Base-by-base conservation (phyloP, 2,797 vertebrate species). In the Takifugu ocellatus region DNA sequence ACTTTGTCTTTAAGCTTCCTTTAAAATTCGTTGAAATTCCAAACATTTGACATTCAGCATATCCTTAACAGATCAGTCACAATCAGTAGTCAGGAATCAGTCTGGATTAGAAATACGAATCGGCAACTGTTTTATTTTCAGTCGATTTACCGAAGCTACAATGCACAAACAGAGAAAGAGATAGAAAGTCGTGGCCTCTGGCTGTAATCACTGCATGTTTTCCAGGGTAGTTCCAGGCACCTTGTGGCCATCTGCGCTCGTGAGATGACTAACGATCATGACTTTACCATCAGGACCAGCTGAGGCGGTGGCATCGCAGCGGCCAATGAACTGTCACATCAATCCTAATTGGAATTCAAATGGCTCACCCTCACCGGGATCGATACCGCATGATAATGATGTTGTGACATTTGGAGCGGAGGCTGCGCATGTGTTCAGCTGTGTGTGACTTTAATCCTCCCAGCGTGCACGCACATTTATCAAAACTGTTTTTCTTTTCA, bases 321-420 rank as follows among this genome's bases (percentile, higher is more conserved):
- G 53, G 74, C 73, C 67, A 74, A 63, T 60, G 45, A 74, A 33
- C 63, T 66, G 69, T 75, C 73, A 5, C 70, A 70, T 76, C 59
- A 58, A 48, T 75, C 75, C 75, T 71, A 59, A 70, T 82, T 76
- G 70, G 72, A 66, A 83, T 83, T 80, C 79, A 74, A 63, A 73
- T 59, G 49, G 65, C 66, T 78, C 72, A 24, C 58, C 64, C 66
- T 74, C 1, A 5, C 68, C 24, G 52, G 68, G 77, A 84, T 87
- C 79, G 58, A 86, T 87, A 73, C 75, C 36, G 75, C 68, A 78
- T 82, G 73, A 75, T 80, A 80, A 87, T 78, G 81, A 83, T 66
- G 73, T 61, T 70, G 66, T 75, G 81, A 78, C 78, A 83, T 81
- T 84, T 74, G 36, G 57, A 66, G 51, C 17, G 49, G 47, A 61